A percentile compares a stretch with the other conserved stretches of the same genome.
These are phyloP conservation scores for Chrysemys picta DNA, from an alignment of 2,113 vertebrate species.

Conservation along the genomic window DNA sequence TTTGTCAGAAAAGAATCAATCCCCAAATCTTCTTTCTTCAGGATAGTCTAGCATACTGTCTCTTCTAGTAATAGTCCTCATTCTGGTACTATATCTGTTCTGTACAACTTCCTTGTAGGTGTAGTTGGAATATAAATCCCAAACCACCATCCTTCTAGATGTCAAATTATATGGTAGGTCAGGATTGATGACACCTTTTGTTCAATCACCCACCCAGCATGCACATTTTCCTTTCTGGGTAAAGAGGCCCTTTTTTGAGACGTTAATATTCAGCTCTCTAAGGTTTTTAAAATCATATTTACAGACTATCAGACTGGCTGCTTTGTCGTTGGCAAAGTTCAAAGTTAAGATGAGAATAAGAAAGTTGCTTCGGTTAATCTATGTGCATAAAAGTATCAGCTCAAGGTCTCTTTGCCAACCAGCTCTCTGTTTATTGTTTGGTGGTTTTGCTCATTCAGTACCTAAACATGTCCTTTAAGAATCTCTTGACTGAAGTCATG, in stretches of 20 bases:
- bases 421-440: background rate
- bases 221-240: background rate
- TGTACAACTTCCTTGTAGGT: background rate
- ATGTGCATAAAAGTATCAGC: background rate
- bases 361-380: background rate
- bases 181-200: background rate
- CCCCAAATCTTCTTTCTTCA: background rate
- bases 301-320: background rate
- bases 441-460: background rate
- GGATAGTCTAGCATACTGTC: background rate
- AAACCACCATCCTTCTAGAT: background rate
- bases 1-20: background rate
- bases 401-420: background rate
- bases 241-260: background rate
- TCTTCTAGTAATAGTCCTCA: background rate
- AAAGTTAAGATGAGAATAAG: slow-evolving; percentile 20
- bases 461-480: background rate
- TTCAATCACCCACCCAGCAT: background rate
- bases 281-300: background rate
- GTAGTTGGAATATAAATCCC: background rate
- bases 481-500: background rate
- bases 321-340: slow-evolving; percentile 15
- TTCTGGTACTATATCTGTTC: background rate
- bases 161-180: background rate
- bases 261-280: background rate